Base-by-base conservation (phyloP, 1,140 invertebrate species). In the Drosophila littoralis region DNA sequence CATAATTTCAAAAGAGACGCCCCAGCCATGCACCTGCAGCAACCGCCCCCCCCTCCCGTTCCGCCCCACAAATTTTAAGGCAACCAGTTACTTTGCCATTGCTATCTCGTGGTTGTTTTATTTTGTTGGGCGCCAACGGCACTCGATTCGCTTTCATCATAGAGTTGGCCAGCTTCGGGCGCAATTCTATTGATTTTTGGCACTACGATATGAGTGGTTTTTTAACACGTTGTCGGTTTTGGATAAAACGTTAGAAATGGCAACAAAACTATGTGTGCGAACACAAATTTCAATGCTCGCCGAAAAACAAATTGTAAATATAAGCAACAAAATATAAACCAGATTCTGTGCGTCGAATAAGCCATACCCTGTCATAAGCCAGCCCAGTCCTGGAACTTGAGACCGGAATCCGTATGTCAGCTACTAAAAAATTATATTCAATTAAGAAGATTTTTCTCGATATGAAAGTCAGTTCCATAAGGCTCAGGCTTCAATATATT, bases 1-100 rank as follows among this genome's bases (percentile, higher is more conserved):
- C 83, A 88, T 88, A 88, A 88, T 88, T 88, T 88, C 72, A 76
- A 72, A 57, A 32, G 48, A 61, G 60, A 32, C 55, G 36, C 15
- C 28, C 60, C 5, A 13, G 10, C 42, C 13, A 12, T 50, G 40
- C 9, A 35, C 42, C 38, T 28, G 51, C 42, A 38, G 7, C 28
- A 57, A 10, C 4, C 15, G 22, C 2, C 50, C 10, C 6, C 3
- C n/a, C 57, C 7, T 7, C 42, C 40, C 2, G 2, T 9, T 1
- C 7, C 32, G 2, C 9, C 13, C 3, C 2, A 40, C 38, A 54
- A 64, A 28, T 28, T 35, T 38, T 45, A 57, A 48, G 45, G 55
- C 28, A 51, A 40, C 58, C 68, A 74, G 45, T 51, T 60, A 81
- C 59, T 85, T 72, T 61, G 38, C 51, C 59, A 55, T 54, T 72